A percentile compares a stretch with the other conserved stretches of the same genome.
These are phyloP conservation scores for Montipora capricornis DNA, from an alignment of 64 coral and sea anemone species.

Conservation along the genomic window DNA sequence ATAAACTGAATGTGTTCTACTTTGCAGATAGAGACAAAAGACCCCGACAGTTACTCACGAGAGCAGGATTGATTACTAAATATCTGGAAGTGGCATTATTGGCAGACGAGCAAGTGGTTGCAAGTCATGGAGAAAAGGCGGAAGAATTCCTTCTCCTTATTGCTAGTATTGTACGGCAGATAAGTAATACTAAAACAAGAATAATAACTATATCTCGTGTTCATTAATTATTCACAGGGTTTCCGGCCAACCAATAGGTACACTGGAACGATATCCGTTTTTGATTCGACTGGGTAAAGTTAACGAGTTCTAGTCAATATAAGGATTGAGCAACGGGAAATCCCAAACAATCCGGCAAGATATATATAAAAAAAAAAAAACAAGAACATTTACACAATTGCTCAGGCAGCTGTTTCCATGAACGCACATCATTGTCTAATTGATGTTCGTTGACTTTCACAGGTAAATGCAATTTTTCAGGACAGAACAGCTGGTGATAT, in stretches of 20 bases:
- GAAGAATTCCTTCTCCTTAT: constrained; percentile 32
- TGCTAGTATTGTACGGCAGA: constrained; percentile 38
- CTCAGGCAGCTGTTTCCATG: too few relatives aligned
- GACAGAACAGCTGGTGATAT: constrained; percentile 30
- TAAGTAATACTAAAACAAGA: not conserved
- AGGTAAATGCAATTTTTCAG: constrained; percentile 22
- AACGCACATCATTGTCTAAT: not conserved
- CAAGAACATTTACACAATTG: too few relatives aligned
- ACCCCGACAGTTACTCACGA: not conserved
- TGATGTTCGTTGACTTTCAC: not conserved
- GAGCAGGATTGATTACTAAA: not conserved
- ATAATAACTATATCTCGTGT: not conserved
- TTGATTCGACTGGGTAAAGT: too few relatives aligned
- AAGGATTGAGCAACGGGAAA: too few relatives aligned
- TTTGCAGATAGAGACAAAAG: not conserved
- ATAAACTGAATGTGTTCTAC: not conserved
- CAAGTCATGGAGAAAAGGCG: not conserved
- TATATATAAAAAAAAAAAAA: too few relatives aligned
- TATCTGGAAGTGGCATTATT: constrained; percentile 45
- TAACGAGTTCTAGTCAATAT: too few relatives aligned
- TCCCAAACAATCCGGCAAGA: too few relatives aligned
- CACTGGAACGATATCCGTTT: too few relatives aligned
- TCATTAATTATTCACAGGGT: too few relatives aligned
- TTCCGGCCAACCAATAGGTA: too few relatives aligned
- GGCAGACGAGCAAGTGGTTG: constrained; percentile 43